Percentiles rank a stretch among this genome's conserved stretches.
Conservation (phyloP, 2,113 vertebrate species). For the Hemiprocne comata region DNA sequence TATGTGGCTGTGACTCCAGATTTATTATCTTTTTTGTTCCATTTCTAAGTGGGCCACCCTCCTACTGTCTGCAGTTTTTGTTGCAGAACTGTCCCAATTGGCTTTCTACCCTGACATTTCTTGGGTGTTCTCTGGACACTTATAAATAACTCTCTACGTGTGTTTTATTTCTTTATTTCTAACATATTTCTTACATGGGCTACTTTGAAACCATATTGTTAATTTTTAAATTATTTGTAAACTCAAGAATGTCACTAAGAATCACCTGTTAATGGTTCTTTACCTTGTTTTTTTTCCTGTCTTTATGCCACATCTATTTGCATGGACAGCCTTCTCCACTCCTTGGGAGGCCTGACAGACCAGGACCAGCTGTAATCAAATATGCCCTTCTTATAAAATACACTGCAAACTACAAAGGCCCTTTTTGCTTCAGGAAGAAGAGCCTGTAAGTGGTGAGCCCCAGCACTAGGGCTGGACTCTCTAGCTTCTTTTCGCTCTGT, state of each 20-base stretch:
- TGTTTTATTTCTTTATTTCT: background rate
- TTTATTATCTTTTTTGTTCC: background rate
- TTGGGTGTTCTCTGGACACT: background rate
- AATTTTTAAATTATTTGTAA: background rate
- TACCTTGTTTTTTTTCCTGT: background rate
- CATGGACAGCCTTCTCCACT: accelerated
- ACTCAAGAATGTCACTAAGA: background rate
- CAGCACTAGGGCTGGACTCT: background rate
- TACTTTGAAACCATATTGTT: background rate
- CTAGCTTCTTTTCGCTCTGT: background rate
- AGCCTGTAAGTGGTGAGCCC: accelerated
- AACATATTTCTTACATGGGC: background rate
- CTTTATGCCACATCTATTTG: background rate
- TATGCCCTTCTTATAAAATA: background rate
- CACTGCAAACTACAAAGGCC: background rate
- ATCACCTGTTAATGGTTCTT: background rate
- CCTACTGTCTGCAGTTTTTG: background rate
- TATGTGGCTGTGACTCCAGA: background rate
- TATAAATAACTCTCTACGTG: background rate
- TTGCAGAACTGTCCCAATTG: background rate
- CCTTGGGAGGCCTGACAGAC: background rate
- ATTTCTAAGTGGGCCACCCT: background rate
- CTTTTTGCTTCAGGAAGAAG: background rate
- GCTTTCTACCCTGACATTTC: background rate
- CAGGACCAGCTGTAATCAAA: background rate